Conservation (phyloP, 2,888 invertebrate genomes). For the Agrenia bidenticulata region DNA sequence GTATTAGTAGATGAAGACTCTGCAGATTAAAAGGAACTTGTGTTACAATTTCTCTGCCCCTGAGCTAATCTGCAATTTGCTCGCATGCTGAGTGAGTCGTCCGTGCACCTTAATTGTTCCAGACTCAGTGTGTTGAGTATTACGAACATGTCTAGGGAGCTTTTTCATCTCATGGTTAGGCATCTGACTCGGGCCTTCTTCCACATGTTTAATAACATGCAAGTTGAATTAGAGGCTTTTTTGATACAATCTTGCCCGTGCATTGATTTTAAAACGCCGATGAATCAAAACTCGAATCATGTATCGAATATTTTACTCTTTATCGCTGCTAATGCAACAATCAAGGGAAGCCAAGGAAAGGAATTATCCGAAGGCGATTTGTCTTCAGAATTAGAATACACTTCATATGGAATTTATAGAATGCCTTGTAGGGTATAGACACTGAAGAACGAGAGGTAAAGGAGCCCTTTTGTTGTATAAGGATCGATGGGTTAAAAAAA, state of each 20-base stretch:
- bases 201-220: too few species aligned
- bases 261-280: conserved; percentile 5
- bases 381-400: background rate
- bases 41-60: background rate
- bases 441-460: too few species aligned
- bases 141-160: too few species aligned
- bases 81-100: conserved; percentile 10
- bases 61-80: conserved; percentile 8
- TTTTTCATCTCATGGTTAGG: too few species aligned
- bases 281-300: conserved; percentile 4
- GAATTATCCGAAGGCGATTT: conserved; percentile 4
- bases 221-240: too few species aligned
- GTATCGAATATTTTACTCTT: background rate
- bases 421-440: too few species aligned
- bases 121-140: background rate
- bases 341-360: background rate
- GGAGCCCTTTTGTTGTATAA: too few species aligned
- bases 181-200: too few species aligned
- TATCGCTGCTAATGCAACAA: background rate
- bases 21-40: too few species aligned
- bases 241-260: background rate
- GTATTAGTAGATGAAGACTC: too few species aligned
- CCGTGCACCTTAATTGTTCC: conserved; percentile 8
- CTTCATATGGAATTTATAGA: background rate
- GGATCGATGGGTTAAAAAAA: too few species aligned